Evolutionary conservation across 2,888 invertebrate genomes (phyloP).

Genomic region (Tinea trinotella): DNA sequence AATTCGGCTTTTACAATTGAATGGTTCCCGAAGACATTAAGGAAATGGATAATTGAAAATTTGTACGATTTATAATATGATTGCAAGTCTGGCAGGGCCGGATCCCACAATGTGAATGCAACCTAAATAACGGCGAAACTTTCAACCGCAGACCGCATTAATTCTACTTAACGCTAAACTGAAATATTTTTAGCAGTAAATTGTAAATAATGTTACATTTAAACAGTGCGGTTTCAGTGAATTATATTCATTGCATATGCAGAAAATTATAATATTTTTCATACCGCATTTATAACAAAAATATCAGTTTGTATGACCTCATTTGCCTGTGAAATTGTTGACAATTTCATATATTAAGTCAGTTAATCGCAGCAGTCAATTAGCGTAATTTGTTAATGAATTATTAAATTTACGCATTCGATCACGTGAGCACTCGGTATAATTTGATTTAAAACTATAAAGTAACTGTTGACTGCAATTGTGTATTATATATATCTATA

Average conservation of each 20-base stretch:
- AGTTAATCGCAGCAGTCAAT: too few species aligned
- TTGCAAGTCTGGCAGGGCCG: slow-evolving; percentile 19
- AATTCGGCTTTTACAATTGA: background rate
- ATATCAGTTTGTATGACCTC: too few species aligned
- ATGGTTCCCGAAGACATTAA: background rate
- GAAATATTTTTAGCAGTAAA: slow-evolving; percentile 20
- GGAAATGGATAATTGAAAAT: slow-evolving; percentile 9
- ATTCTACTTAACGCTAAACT: slow-evolving; percentile 31
- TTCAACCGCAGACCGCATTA: slow-evolving; percentile 33
- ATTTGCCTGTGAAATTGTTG: too few species aligned
- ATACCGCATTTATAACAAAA: too few species aligned
- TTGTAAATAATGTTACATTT: slow-evolving; percentile 19
- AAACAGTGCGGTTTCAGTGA: slow-evolving; percentile 14
- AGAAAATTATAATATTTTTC: background rate
- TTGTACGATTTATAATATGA: slow-evolving; percentile 4
- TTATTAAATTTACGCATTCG: background rate
- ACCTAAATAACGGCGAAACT: slow-evolving; percentile 31
- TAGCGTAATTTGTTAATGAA: background rate
- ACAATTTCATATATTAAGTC: too few species aligned
- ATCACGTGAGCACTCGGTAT: background rate
- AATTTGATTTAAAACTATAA: background rate
- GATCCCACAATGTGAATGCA: slow-evolving; percentile 33
- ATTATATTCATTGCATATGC: slow-evolving; percentile 12
- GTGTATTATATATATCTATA: too few species aligned
- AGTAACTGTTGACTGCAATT: slow-evolving; percentile 1